Evolutionary conservation across 1,140 invertebrate species (phyloP).

Genomic region (Aphelenchoides fujianensis): DNA sequence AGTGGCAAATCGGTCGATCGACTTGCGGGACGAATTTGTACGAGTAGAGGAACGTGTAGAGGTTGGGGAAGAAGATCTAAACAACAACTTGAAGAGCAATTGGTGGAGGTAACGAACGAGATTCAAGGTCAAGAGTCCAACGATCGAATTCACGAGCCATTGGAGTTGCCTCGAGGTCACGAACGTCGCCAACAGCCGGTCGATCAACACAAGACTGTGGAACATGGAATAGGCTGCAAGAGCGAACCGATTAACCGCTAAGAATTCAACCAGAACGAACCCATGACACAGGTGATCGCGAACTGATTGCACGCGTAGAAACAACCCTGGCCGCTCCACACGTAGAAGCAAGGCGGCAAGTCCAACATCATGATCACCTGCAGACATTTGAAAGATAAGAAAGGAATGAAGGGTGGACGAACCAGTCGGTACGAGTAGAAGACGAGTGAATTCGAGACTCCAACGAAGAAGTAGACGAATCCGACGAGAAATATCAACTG

Average conservation of each 20-base stretch:
- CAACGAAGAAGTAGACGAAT: neutral
- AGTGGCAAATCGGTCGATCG: neutral
- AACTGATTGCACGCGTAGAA: neutral
- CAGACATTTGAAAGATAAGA: no score
- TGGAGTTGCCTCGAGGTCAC: neutral
- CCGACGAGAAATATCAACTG: neutral
- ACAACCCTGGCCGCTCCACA: neutral
- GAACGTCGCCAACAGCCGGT: neutral
- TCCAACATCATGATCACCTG: neutral
- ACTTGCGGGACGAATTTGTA: neutral
- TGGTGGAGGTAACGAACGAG: neutral
- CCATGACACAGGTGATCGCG: neutral
- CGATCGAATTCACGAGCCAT: neutral
- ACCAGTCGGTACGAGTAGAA: neutral
- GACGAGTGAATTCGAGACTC: neutral
- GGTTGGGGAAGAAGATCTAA: neutral
- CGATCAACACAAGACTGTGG: neutral
- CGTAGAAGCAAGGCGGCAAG: neutral
- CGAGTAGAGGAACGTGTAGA: neutral
- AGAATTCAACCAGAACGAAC: no score
- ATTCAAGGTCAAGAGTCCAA: neutral
- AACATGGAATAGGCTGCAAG: neutral
- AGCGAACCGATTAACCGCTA: neutral
- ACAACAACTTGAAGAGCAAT: neutral
- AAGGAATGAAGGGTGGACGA: no score